Base-by-base conservation (phyloP, 1,140 invertebrate species). In the Caenorhabditis briggsae region DNA sequence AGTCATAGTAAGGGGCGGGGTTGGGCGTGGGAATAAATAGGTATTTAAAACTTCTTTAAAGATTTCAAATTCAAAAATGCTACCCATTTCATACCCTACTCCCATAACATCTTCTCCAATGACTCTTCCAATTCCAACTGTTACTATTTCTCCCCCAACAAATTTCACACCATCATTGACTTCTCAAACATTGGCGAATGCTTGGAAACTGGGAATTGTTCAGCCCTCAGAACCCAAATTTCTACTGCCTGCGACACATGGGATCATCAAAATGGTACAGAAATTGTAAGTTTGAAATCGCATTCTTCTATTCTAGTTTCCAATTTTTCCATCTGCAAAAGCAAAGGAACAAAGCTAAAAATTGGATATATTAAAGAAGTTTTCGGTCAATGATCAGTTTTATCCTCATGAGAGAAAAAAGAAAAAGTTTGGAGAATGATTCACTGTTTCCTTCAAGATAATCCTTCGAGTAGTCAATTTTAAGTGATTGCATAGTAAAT, bases 181-280 rank as follows among this genome's bases (percentile, higher is more conserved):
- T 33, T n/a, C 65, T 46, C 65, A 43, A 48, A 74, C 33, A 9
- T 25, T 74, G 33, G 41, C 41, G n/a, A 74, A 48, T 25, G 18
- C 65, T 5, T 74, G 65, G 65, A 74, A 74, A 74, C 0, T 74
- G 6, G 65, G 65, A 46, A 74, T 74, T 23, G 16, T 7, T 18
- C 65, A 14, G 41, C 18, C 33, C 1, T 14, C 20, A 2, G 65
- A 41, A 2, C 18, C 65, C 33, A 74, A 74, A 48, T 46, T 74
- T 12, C 16, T 74, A 5, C 41, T 74, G n/a, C 65, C 65, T 46
- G 46, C 65, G 16, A 74, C 65, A 48, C 65, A 74, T 48, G 65
- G 65, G 46, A 74, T 74, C 65, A 74, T 74, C 41, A 74, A 74
- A 74, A 74, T 74, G 41, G 65, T 74, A 6, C 65, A 74, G 41